Evolutionary conservation across 2,797 vertebrate genomes (phyloP).

Genomic region (Semotilus atromaculatus): DNA sequence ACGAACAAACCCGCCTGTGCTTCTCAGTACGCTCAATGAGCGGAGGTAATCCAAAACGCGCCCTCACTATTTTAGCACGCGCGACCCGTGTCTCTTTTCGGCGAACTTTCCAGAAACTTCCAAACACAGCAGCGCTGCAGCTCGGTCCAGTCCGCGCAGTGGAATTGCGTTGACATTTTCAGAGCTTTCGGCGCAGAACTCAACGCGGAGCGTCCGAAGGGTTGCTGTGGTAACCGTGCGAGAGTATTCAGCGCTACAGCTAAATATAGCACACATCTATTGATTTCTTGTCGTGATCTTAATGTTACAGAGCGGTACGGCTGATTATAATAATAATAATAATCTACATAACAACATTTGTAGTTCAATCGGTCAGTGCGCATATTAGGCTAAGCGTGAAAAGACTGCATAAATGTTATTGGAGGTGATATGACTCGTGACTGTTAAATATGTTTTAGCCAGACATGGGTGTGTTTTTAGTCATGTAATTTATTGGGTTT

Average conservation of each 20-base stretch:
- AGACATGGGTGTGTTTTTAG: background rate
- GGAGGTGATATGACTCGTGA: background rate
- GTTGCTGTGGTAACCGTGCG: slow-evolving; percentile 48
- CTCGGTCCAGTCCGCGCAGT: background rate
- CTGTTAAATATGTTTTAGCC: background rate
- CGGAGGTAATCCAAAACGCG: background rate
- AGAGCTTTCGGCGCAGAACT: slow-evolving; percentile 65
- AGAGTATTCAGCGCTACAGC: background rate
- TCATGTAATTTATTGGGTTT: background rate
- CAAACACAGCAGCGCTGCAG: background rate
- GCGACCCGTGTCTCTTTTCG: background rate
- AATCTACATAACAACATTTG: background rate
- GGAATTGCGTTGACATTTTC: slow-evolving; percentile 59
- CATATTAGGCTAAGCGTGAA: background rate
- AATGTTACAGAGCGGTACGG: background rate
- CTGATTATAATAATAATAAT: too few species aligned
- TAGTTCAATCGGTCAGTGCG: background rate
- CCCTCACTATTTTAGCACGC: background rate
- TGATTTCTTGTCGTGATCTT: background rate
- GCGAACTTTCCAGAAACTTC: slow-evolving; percentile 43
- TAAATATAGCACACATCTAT: background rate
- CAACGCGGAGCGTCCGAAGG: background rate
- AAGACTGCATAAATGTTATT: background rate
- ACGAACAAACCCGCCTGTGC: background rate
- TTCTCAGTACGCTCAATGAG: background rate